A percentile compares a stretch with the other conserved stretches of the same genome.
phyloP scores from a whole-genome alignment of 2,888 invertebrate genomes.

The Orthosia cruda region DNA sequence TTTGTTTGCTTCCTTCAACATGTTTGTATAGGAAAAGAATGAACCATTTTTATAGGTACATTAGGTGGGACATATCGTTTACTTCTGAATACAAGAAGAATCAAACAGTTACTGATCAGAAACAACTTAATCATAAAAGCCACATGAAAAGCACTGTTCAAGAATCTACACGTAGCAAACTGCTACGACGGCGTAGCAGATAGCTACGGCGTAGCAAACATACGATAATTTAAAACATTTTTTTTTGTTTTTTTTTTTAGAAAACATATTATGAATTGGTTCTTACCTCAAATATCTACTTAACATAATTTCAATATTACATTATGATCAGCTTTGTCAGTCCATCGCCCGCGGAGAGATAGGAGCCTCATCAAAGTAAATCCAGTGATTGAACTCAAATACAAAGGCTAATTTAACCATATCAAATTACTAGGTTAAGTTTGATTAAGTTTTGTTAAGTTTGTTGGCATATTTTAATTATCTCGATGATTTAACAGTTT shows the following conservation, averaged over 20 bases:
- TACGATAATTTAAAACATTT: too few relatives aligned
- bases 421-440: slow-evolving; percentile 36
- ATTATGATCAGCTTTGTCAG: slow-evolving; percentile 43
- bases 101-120: too few relatives aligned
- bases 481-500: background rate
- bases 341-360: slow-evolving; percentile 32
- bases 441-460: slow-evolving; percentile 18
- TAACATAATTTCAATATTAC: slow-evolving; percentile 31
- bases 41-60: background rate
- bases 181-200: slow-evolving; percentile 25
- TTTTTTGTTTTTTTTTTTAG: too few relatives aligned
- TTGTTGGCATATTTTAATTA: background rate
- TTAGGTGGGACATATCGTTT: background rate
- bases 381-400: slow-evolving; percentile 47
- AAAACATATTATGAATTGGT: too few relatives aligned
- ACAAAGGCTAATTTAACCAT: slow-evolving; percentile 49
- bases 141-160: background rate
- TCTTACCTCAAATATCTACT: background rate
- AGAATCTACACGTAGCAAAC: background rate
- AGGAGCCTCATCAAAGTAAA: slow-evolving; percentile 47
- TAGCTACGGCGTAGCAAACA: slow-evolving; percentile 28
- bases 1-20: slow-evolving; percentile 15
- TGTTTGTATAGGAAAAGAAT: slow-evolving; percentile 19
- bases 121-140: too few relatives aligned
- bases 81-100: background rate